Evolutionary conservation across 92 coral and sea anemone species (phyloP).

Genomic region (Galaxea fascicularis): DNA sequence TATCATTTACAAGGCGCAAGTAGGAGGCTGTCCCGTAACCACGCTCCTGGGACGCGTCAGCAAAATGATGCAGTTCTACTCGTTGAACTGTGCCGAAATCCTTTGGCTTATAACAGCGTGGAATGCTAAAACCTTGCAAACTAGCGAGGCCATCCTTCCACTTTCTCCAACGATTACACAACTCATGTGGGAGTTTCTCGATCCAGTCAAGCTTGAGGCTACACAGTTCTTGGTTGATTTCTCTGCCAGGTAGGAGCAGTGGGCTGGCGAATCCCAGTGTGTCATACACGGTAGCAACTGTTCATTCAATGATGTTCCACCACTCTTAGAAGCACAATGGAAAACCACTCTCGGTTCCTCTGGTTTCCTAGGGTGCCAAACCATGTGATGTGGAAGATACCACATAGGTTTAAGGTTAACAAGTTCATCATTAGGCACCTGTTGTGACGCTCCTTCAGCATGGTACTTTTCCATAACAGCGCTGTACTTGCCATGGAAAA

Average conservation of each 20-base stretch:
- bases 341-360: conserved; percentile 77
- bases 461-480: conserved; percentile 71
- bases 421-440: conserved; percentile 62
- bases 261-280: conserved; percentile 65
- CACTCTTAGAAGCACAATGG: conserved; percentile 72
- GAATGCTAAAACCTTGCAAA: conserved; percentile 9
- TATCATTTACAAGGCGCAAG: conserved; percentile 38
- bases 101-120: background rate
- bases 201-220: conserved; percentile 58
- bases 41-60: conserved; percentile 72
- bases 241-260: conserved; percentile 60
- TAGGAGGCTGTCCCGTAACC: conserved; percentile 80
- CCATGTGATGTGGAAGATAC: conserved; percentile 84
- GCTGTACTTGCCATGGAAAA: conserved; percentile 59
- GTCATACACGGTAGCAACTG: conserved; percentile 59
- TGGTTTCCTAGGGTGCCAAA: conserved; percentile 78
- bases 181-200: conserved; percentile 41
- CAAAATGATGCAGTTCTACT: conserved; percentile 51
- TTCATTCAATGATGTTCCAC: conserved; percentile 71
- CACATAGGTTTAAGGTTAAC: conserved; percentile 66
- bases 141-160: conserved; percentile 61
- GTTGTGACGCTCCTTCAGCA: conserved; percentile 70
- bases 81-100: background rate
- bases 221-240: conserved; percentile 65
- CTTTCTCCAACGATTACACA: conserved; percentile 46